Evolutionary conservation across 1,140 invertebrate species (phyloP), one percentile per base, ranked within the genome.

Genomic region (Trypoxylus dichotomus): DNA sequence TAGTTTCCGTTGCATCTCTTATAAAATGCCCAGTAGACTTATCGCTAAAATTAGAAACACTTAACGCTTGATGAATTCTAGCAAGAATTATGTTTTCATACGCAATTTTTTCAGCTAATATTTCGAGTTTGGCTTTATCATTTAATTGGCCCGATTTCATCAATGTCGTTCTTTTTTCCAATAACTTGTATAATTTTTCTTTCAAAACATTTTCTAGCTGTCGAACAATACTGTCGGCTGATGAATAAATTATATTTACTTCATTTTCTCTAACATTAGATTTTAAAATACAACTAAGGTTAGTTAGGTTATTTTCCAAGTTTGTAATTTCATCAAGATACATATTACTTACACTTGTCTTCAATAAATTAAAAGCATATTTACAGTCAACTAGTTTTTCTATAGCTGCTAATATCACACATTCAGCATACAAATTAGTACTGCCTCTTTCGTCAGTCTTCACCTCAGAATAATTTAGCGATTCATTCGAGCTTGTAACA

Each of bases 101-200:
- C 0, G 93, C 93, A 25, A 94, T 86, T 81, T 93, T 92, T 83
- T 94, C 93, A 1, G 93, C 93, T 77, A 94, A 84, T 73, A 94
- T 87, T 81, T 92, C 90, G 77, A 92, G 84, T 81, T 91, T 92
- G 72, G 91, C 90, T 79, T 90, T 88, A 47, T 90, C 89, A 75
- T 92, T 91, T 76, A 93, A 88, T 79, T 91, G 89, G 71, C 91
- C 91, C 8, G 89, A 88, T 76, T 91, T 88, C 63, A 89, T 87
- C 6, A 94, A 85, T 10, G 86, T 84, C 41, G 89, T 89, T 82
- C 91, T 90, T 82, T 90, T 91, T 79, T 90, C 90, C 11, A 91
- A 88, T 79, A 94, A 87, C 78, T 92, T 91, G 74, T 87, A 85
- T 42, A 94, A 86, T 85, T 94, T 94, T 15, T 87, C 87, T 74